These are phyloP conservation scores for Salticus scenicus DNA, from an alignment of 2,888 invertebrate species.

Conservation along the genomic window DNA sequence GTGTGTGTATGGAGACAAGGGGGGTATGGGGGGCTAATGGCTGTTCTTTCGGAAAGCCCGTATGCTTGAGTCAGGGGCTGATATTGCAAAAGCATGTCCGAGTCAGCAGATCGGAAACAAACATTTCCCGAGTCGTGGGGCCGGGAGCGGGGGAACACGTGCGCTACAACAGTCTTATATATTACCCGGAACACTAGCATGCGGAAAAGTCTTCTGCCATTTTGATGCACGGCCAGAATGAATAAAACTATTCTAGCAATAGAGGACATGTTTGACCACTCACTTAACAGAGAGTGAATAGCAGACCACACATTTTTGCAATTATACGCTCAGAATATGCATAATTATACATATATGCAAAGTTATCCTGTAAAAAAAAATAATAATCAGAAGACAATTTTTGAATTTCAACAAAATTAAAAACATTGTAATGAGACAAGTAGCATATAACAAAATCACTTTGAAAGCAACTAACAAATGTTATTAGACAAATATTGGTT, in stretches of 20 bases:
- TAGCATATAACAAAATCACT: too few relatives aligned
- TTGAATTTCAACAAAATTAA: too few relatives aligned
- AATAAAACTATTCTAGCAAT: not conserved
- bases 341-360: too few relatives aligned
- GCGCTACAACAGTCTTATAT: constrained; percentile 61
- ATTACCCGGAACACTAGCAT: constrained; percentile 54
- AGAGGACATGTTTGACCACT: constrained; percentile 52
- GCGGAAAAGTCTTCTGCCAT: constrained; percentile 44
- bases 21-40: constrained; percentile 60
- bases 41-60: constrained; percentile 48
- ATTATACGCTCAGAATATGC: too few relatives aligned
- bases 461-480: too few relatives aligned
- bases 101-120: constrained; percentile 69
- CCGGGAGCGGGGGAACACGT: constrained; percentile 24
- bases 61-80: constrained; percentile 52
- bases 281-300: too few relatives aligned
- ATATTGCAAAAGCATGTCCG: constrained; percentile 70
- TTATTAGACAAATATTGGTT: too few relatives aligned
- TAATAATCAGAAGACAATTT: too few relatives aligned
- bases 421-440: too few relatives aligned
- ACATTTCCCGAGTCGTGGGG: constrained; percentile 47
- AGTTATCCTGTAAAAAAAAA: too few relatives aligned
- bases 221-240: constrained; percentile 40
- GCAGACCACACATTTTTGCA: too few relatives aligned
- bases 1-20: constrained; percentile 43